phyloP scores from a whole-genome alignment of 2,797 vertebrate genomes.

The Sebastes miniatus region DNA sequence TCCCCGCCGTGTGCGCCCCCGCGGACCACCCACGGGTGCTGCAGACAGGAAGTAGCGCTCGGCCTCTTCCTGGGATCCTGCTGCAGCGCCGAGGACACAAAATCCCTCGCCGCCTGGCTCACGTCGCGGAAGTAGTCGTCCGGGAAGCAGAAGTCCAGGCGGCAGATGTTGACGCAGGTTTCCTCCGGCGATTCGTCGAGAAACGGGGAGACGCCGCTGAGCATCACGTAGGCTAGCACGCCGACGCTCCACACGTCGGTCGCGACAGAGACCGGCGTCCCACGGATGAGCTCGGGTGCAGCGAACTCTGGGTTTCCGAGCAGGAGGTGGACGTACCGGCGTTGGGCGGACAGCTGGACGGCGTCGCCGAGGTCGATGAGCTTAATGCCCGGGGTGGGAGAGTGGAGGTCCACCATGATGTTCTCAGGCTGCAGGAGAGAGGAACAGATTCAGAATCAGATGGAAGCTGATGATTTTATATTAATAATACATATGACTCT shows the following conservation, averaged over 20 bases:
- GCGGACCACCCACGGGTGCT: conserved; percentile 95
- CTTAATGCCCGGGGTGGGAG: conserved; percentile 90
- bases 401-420: conserved; percentile 91
- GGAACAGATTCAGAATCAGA: neutral
- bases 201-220: conserved; percentile 97
- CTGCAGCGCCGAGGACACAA: conserved; percentile 89
- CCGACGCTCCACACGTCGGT: conserved; percentile 96
- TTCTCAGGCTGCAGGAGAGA: conserved; percentile 90
- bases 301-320: conserved; percentile 97
- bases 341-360: conserved; percentile 92
- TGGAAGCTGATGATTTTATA: neutral
- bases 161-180: conserved; percentile 96
- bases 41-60: conserved; percentile 89
- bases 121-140: conserved; percentile 91
- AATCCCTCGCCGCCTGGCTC: conserved; percentile 93
- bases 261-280: conserved; percentile 90
- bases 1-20: conserved; percentile 89
- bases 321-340: conserved; percentile 92
- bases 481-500: neutral
- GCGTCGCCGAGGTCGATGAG: conserved; percentile 95
- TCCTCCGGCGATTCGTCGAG: conserved; percentile 97
- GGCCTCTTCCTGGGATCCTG: conserved; percentile 93
- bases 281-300: conserved; percentile 94
- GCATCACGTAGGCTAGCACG: conserved; percentile 92
- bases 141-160: conserved; percentile 96